Base-by-base conservation (phyloP, 2,888 invertebrate species). In the Charanyca ferruginea region DNA sequence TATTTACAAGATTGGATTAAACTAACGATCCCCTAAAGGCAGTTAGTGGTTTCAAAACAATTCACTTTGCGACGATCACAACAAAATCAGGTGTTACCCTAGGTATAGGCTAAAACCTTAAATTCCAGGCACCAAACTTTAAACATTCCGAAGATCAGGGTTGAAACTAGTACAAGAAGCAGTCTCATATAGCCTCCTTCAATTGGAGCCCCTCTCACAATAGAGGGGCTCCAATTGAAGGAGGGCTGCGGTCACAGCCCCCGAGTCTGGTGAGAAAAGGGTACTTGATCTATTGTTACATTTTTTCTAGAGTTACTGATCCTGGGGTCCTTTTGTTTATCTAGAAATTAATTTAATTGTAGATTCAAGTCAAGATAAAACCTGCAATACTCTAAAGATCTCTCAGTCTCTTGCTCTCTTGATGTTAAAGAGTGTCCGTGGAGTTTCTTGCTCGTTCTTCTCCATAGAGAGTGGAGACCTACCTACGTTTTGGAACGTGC, bases 231-330 rank as follows among this genome's bases (percentile, higher is more conserved):
- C 18, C 59, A 55, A 65, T 53, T 73, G 52, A 38, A 52, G 25
- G 42, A 53, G 32, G 60, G 38, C n/a, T 73, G 74, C 61, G 79
- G 67, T 78, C 57, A 44, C 55, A 55, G 54, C 51, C 44, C 63
- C 54, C 35, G 22, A 42, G 47, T 16, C 32, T 52, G 48, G 45
- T 53, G 35, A 16, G 9, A 25, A 35, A 42, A 28, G 70, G 71
- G 54, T 69, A 5, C 20, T 47, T 42, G n/a, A 62, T 52, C 42
- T 62, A 62, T 72, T 77, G 62, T 76, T 53, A 6, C 18, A 16
- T 13, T 44, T 44, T 42, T 68, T 44, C 28, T 13, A 73, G 9
- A 18, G 42, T 49, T 18, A 25, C 16, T 35, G 23, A n/a, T 64
- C 28, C 38, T 44, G 7, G 23, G 18, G 32, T 16, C 16, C 22